Evolutionary conservation across 37 sponge, comb jelly and placozoan genomes (phyloP), one percentile per base, ranked within the genome.

Genomic region (Trichoplax adhaerens): DNA sequence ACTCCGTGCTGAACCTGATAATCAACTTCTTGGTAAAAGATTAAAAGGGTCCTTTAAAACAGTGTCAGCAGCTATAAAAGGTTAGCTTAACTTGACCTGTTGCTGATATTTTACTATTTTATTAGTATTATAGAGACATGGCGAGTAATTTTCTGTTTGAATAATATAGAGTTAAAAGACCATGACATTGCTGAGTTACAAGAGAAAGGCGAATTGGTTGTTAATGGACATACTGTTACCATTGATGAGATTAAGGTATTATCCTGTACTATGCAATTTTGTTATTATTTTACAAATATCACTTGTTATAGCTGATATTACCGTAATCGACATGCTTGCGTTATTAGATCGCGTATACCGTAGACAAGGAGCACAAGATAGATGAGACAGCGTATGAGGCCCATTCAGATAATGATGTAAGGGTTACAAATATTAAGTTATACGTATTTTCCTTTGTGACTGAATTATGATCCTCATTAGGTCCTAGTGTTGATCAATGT

Each of bases 11-110:
- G 87, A 86, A 75, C 87, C 98, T 0, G 89, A 96, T 66, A 79
- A 67, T 68, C 85, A 85, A 73, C 63, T 78, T n/a, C 79, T 96
- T 52, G 98, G 98, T 53, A 85, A 85, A 74, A 65, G 98, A 49
- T 76, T 96, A 7, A 96, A 96, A 74, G 84, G 81, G 48, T 89
- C 83, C 53, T 88, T 91, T 72, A 88, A 88, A 75, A 80, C 69
- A 49, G 86, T 81, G 2, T 65, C 66, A 46, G 78, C 66, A 58
- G 78, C 73, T 29, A 61, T 79, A 4, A 59, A 10, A 62, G 51
- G 64, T 64, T 4, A 29, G 29, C 29, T 29, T 29, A 29, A 29
- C 29, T 29, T 29, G 29, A 29, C 29, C 29, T 29, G 29, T 29
- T 29, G 29, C 29, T 29, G 29, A 29, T 29, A 29, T 29, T 29